Evolutionary conservation across 2,888 invertebrate genomes (phyloP).

Genomic region (Hermaeophaga mercurialis): DNA sequence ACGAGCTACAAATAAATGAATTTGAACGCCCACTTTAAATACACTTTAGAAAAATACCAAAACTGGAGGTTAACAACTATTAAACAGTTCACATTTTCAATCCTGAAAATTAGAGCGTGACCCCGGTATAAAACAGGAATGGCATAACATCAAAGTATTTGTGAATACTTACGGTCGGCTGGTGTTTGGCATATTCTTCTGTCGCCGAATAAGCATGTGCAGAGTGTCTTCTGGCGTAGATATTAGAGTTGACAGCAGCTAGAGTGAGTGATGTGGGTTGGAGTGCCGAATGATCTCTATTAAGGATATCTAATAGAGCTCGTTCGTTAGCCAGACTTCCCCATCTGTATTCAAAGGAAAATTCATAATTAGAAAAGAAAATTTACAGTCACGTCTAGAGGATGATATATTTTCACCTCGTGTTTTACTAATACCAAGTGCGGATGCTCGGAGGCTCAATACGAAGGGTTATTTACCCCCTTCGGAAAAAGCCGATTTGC

Average conservation of each 20-base stretch:
- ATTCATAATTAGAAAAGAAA: slow-evolving; percentile 14
- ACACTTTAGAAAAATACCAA: too few species aligned
- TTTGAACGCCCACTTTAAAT: too few species aligned
- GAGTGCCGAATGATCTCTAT: slow-evolving; percentile 46
- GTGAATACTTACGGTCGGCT: slow-evolving; percentile 27
- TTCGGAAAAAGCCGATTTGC: too few species aligned
- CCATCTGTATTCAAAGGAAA: slow-evolving; percentile 47
- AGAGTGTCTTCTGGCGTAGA: slow-evolving; percentile 56
- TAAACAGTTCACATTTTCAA: too few species aligned
- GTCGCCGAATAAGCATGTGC: slow-evolving; percentile 52
- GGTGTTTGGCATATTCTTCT: slow-evolving; percentile 42
- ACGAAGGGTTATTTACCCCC: too few species aligned
- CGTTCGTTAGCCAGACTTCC: slow-evolving; percentile 51
- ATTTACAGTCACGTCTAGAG: slow-evolving; percentile 13
- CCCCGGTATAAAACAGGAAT: too few species aligned
- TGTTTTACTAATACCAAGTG: slow-evolving; percentile 2
- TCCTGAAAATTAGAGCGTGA: too few species aligned
- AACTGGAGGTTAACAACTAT: too few species aligned
- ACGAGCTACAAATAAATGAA: too few species aligned
- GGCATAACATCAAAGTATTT: not conserved
- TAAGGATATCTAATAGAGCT: slow-evolving; percentile 50
- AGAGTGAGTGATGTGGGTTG: slow-evolving; percentile 51
- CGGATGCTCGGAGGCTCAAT: not conserved
- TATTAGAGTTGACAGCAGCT: slow-evolving; percentile 52
- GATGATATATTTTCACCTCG: not conserved